Evolutionary conservation across 1,140 invertebrate species (phyloP).

Genomic region (Rhynchophorus ferrugineus): DNA sequence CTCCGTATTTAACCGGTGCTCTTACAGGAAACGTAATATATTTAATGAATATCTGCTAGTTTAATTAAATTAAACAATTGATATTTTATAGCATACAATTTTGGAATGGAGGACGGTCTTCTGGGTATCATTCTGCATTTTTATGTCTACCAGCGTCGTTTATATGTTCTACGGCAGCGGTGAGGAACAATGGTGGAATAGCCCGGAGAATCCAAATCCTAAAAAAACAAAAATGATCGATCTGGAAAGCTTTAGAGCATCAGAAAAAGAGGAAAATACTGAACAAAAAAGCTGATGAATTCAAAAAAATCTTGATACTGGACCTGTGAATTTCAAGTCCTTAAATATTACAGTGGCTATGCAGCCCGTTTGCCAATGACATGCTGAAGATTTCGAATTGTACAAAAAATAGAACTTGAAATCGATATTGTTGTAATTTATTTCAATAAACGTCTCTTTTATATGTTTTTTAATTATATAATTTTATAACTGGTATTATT

Average conservation of each 20-base stretch:
- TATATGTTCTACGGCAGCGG: slow-evolving; percentile 66
- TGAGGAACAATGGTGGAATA: slow-evolving; percentile 64
- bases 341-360: too few relatives aligned
- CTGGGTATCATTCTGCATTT: slow-evolving; percentile 69
- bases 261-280: not conserved
- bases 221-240: not conserved
- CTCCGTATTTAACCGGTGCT: slow-evolving; percentile 68
- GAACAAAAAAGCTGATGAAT: not conserved
- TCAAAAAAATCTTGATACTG: not conserved
- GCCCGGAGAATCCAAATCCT: slow-evolving; percentile 4
- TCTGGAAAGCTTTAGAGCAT: not conserved
- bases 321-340: too few relatives aligned
- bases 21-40: slow-evolving; percentile 61
- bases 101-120: slow-evolving; percentile 75
- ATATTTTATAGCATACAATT: slow-evolving; percentile 52
- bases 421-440: too few relatives aligned
- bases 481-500: too few relatives aligned
- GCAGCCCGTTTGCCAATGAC: too few relatives aligned
- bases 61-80: not conserved
- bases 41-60: not conserved
- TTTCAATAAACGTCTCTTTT: too few relatives aligned
- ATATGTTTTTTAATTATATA: too few relatives aligned
- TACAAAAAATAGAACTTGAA: too few relatives aligned
- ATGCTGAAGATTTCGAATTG: too few relatives aligned
- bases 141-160: slow-evolving; percentile 62